These are phyloP conservation scores for Anas bahamensis DNA, from an alignment of 2,797 vertebrate genomes.

Conservation along the genomic window DNA sequence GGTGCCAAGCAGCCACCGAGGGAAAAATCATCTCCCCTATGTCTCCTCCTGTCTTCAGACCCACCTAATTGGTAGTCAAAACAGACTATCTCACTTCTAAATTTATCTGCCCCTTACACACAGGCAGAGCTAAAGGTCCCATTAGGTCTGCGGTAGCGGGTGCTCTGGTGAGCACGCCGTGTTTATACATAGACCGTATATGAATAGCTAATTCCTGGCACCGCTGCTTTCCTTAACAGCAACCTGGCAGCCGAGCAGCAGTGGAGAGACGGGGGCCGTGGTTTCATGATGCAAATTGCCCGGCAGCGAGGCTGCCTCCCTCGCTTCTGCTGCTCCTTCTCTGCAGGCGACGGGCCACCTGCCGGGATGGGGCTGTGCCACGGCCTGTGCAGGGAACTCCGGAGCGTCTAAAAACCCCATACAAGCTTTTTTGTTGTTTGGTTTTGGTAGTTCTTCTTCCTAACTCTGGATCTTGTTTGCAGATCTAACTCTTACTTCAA, in stretches of 20 bases:
- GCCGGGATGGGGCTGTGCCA: neutral
- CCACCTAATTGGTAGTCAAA: conserved; percentile 55
- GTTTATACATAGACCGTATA: neutral
- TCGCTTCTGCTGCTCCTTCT: neutral
- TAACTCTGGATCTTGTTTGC: neutral
- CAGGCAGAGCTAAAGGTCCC: neutral
- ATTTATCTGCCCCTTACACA: neutral
- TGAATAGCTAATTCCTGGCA: neutral
- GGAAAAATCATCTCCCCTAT: conserved; percentile 37
- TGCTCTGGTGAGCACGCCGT: neutral
- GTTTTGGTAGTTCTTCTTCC: neutral
- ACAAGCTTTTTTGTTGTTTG: neutral
- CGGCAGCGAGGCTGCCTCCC: neutral
- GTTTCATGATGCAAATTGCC: neutral
- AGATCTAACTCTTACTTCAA: neutral
- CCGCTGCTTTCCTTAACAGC: neutral
- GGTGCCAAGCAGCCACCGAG: conserved; percentile 41
- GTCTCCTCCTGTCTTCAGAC: conserved; percentile 59
- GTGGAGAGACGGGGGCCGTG: neutral
- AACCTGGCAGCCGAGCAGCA: neutral
- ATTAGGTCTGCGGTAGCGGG: neutral
- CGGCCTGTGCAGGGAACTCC: neutral
- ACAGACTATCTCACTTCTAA: conserved; percentile 10
- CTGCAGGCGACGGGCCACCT: neutral
- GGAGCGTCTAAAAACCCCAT: neutral